phyloP scores from a whole-genome alignment of 2,888 invertebrate genomes.

The Ceramica pisi region DNA sequence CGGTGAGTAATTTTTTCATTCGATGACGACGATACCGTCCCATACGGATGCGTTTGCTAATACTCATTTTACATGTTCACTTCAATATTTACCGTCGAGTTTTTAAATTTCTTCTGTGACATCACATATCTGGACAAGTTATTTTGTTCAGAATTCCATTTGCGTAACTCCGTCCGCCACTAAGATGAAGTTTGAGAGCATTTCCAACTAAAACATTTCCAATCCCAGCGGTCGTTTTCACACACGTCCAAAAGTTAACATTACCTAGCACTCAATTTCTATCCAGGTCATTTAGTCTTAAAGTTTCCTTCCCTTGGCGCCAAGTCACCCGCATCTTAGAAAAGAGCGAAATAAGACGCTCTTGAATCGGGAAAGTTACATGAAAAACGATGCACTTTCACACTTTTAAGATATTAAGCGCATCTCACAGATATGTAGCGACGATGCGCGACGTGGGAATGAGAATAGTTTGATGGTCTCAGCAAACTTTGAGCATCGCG shows the following conservation, averaged over 20 bases:
- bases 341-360: slow-evolving; percentile 76
- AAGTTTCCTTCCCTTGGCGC: slow-evolving; percentile 81
- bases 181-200: slow-evolving; percentile 49
- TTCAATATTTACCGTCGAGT: slow-evolving; percentile 30
- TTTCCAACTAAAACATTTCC: slow-evolving; percentile 59
- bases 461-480: slow-evolving; percentile 79
- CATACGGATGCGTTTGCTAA: slow-evolving; percentile 63
- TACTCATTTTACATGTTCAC: slow-evolving; percentile 40
- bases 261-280: slow-evolving; percentile 77
- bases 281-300: slow-evolving; percentile 83
- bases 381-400: slow-evolving; percentile 81
- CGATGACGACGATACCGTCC: slow-evolving; percentile 64
- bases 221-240: slow-evolving; percentile 64
- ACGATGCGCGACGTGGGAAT: slow-evolving; percentile 75
- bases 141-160: slow-evolving; percentile 34
- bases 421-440: slow-evolving; percentile 73
- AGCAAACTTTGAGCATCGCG: slow-evolving; percentile 76
- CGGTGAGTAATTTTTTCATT: slow-evolving; percentile 80
- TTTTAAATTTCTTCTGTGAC: slow-evolving; percentile 32
- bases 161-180: slow-evolving; percentile 24
- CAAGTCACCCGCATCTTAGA: slow-evolving; percentile 65
- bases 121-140: slow-evolving; percentile 16
- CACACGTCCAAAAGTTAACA: slow-evolving; percentile 67
- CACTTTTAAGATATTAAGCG: slow-evolving; percentile 74
- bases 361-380: slow-evolving; percentile 77